A percentile compares a stretch with the other conserved stretches of the same genome.
Evolutionary conservation across 2,113 vertebrate species (phyloP).

Genomic region (Haemorhous mexicanus): DNA sequence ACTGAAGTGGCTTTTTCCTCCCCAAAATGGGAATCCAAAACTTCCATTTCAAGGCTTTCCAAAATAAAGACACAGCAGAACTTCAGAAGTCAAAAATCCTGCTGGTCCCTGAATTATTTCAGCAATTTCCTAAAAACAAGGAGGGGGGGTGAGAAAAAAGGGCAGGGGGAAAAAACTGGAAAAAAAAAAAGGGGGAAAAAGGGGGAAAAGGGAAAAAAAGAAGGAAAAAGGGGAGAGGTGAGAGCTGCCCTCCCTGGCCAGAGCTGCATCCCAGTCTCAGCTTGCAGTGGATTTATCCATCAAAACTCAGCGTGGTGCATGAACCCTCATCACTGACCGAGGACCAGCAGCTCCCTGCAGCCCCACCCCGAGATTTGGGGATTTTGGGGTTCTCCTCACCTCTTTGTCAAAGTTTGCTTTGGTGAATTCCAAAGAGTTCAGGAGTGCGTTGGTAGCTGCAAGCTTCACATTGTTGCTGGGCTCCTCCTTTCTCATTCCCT

Average conservation of each 20-base stretch:
- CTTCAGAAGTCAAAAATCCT: no score
- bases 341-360: not conserved
- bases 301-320: slow-evolving; percentile 65
- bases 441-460: slow-evolving; percentile 95
- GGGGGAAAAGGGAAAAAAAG: no score
- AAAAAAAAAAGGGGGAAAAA: no score
- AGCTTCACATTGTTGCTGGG: slow-evolving; percentile 98
- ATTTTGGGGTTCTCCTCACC: slow-evolving; percentile 64
- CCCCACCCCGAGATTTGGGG: accelerated
- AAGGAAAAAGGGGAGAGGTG: no score
- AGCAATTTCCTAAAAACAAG: no score
- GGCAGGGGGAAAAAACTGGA: no score
- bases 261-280: slow-evolving; percentile 31
- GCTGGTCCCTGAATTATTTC: no score
- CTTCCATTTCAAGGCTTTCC: no score
- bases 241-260: no score
- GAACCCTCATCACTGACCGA: slow-evolving; percentile 49
- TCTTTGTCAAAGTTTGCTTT: slow-evolving; percentile 99
- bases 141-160: no score
- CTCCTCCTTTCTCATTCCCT: slow-evolving; percentile 99
- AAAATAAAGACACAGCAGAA: no score
- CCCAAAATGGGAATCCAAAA: not conserved
- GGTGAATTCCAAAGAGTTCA: slow-evolving; percentile 99
- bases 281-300: not conserved
- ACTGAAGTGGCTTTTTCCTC: no score